These are phyloP conservation scores for Tethea ocularis DNA, from an alignment of 2,888 invertebrate genomes.

Conservation along the genomic window DNA sequence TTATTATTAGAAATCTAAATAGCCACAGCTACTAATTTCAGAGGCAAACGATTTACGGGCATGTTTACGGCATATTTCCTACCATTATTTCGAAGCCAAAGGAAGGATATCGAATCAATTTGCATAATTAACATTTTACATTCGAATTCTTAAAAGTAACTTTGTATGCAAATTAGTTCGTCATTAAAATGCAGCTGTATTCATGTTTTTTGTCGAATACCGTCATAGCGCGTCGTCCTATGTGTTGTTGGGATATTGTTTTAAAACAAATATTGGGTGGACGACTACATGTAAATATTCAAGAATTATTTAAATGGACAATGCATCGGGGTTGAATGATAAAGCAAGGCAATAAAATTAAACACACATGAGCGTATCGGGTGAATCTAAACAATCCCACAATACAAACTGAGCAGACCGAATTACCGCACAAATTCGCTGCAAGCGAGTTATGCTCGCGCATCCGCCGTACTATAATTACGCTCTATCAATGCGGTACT, in stretches of 20 bases:
- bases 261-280: conserved; percentile 4
- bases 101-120: conserved; percentile 72
- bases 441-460: conserved; percentile 58
- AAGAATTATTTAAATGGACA: conserved; percentile 46
- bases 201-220: conserved; percentile 33
- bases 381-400: conserved; percentile 61
- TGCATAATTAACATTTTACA: conserved; percentile 69
- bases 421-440: conserved; percentile 67
- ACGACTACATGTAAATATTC: background rate
- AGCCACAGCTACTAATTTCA: conserved; percentile 23
- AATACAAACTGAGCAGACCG: conserved; percentile 60
- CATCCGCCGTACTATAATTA: conserved; percentile 73
- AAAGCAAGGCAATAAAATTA: conserved; percentile 21
- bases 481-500: conserved; percentile 78
- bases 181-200: conserved; percentile 63
- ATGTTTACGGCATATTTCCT: conserved; percentile 56
- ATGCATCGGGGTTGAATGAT: conserved; percentile 28
- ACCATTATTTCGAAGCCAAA: conserved; percentile 51
- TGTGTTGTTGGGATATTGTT: conserved; percentile 4
- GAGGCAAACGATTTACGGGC: conserved; percentile 14
- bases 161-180: conserved; percentile 73
- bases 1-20: conserved; percentile 22
- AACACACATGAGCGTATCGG: conserved; percentile 25
- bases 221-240: conserved; percentile 15
- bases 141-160: conserved; percentile 59